phyloP scores from a whole-genome alignment of 2,888 invertebrate species.

The Taphrorychus bicolor region DNA sequence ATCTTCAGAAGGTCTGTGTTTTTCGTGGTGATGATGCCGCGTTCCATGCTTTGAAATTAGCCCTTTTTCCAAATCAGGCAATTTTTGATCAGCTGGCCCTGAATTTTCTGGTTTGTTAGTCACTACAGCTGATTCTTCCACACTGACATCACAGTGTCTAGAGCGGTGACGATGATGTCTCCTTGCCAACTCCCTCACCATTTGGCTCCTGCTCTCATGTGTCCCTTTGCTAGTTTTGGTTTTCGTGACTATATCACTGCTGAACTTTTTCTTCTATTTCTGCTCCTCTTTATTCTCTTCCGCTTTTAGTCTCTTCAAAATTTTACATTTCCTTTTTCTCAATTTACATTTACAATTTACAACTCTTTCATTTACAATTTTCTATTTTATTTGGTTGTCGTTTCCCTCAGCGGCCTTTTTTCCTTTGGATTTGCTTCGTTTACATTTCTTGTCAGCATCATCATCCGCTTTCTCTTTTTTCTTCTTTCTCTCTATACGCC shows the following conservation, averaged over 20 bases:
- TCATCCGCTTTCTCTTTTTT: neutral
- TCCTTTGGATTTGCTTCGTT: conserved; percentile 11
- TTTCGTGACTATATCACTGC: neutral
- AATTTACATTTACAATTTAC: too few relatives aligned
- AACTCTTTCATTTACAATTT: conserved; percentile 27
- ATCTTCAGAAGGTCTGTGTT: too few relatives aligned
- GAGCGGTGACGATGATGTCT: neutral
- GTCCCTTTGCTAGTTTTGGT: neutral
- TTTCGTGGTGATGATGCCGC: too few relatives aligned
- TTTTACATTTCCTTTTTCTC: too few relatives aligned
- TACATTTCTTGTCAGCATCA: neutral
- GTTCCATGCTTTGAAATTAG: too few relatives aligned
- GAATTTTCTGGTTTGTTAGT: too few relatives aligned
- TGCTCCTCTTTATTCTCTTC: neutral
- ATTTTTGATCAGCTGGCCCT: too few relatives aligned
- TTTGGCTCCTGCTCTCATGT: neutral
- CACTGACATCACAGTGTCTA: too few relatives aligned
- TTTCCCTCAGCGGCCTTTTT: neutral
- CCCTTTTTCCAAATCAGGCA: too few relatives aligned
- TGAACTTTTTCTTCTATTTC: neutral
- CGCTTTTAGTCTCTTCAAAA: conserved; percentile 13
- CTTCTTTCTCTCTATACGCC: neutral
- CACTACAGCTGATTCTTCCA: too few relatives aligned
- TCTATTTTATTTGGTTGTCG: conserved; percentile 9
- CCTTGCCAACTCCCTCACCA: neutral